Evolutionary conservation across 1,140 invertebrate genomes (phyloP), one percentile per base, ranked within the genome.

Genomic region (Zaprionus capensis): DNA sequence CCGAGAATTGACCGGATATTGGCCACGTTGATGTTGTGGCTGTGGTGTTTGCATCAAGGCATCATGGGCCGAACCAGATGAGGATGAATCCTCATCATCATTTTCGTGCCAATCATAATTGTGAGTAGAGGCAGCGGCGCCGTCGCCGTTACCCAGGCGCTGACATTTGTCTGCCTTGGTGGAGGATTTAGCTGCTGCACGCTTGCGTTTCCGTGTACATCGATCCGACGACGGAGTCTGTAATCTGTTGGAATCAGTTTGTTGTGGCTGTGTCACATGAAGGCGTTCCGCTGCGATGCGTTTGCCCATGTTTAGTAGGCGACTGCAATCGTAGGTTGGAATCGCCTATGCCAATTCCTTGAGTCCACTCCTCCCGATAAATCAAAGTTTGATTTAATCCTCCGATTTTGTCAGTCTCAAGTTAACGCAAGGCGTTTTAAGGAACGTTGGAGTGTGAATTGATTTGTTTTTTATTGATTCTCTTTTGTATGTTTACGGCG

Each of bases 81-180:
- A 79, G 6, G 87, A 92, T 2, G 82, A 82, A 58, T 91, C 87
- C 68, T 92, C 91, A 36, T 92, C 91, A 67, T 92, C 91, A 44
- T 91, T 91, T 53, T 92, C 87, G 24, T 90, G 85, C 44, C 80
- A 88, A 9, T 71, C 75, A 15, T 62, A 82, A 28, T 57, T 65
- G 22, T 79, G 44, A 11, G 34, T 72, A 17, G 17, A n/a, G n/a
- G 41, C 41, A 46, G 6, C 41, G 41, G n/a, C 3, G 14, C 36
- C 4, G 36, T 38, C 36, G 36, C 12, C 64, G 15, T 24, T 58
- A 34, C 62, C 79, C 15, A 79, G 26, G 9, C 91, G 80, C 66
- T 70, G 75, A 38, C 61, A 53, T 46, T 92, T 92, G 56, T 71
- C 83, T 56, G 41, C 41, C 63, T 57, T 57, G 26, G 71, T 49